These are phyloP conservation scores for Tuta absoluta DNA, from an alignment of 2,888 invertebrate genomes.

Conservation along the genomic window DNA sequence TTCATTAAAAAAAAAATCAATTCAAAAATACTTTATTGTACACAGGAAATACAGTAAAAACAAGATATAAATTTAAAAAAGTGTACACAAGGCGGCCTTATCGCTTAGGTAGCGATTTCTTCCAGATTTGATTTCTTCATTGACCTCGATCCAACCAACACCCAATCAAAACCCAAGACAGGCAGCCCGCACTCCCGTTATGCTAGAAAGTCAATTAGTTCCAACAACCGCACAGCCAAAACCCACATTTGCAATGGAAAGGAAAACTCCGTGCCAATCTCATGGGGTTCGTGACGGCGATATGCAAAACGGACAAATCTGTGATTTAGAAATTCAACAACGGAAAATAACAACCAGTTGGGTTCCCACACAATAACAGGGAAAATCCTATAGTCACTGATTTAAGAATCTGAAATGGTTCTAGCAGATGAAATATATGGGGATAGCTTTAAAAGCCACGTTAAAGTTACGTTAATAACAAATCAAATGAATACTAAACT, in stretches of 20 bases:
- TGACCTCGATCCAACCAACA: neutral
- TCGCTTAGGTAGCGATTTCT: too few relatives aligned
- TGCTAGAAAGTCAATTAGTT: conserved; percentile 32
- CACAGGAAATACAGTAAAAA: too few relatives aligned
- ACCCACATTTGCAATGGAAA: conserved; percentile 22
- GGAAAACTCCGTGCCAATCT: conserved; percentile 10
- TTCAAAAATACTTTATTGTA: too few relatives aligned
- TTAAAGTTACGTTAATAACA: too few relatives aligned
- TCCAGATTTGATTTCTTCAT: neutral
- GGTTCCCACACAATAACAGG: neutral
- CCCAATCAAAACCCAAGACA: conserved; percentile 6
- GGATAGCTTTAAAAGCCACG: too few relatives aligned
- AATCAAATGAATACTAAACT: too few relatives aligned
- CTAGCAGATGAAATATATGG: neutral
- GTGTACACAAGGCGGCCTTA: too few relatives aligned
- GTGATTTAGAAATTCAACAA: conserved; percentile 12
- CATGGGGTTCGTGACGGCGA: conserved; percentile 17
- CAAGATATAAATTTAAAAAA: too few relatives aligned
- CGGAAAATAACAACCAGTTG: conserved; percentile 1
- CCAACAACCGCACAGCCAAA: conserved; percentile 21
- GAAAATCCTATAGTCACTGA: neutral
- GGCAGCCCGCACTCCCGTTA: conserved; percentile 24
- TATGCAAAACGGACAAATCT: conserved; percentile 20
- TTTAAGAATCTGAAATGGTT: neutral
- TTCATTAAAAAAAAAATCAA: too few relatives aligned